A percentile compares a stretch with the other conserved stretches of the same genome.
These are phyloP conservation scores for Schrankia costaestrigalis DNA, from an alignment of 2,888 invertebrate species.

Conservation along the genomic window DNA sequence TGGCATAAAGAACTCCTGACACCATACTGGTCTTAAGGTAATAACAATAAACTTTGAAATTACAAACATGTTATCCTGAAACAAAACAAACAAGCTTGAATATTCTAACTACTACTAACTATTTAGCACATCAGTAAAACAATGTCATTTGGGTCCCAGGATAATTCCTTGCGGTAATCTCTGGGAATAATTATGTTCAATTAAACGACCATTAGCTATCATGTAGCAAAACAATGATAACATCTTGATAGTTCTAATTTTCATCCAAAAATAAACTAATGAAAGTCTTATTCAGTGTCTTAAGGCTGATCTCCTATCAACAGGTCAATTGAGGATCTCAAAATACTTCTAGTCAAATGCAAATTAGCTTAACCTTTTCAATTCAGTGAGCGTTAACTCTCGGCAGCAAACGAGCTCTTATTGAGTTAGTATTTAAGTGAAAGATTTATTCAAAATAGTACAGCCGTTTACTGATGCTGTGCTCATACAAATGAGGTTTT, in stretches of 20 bases:
- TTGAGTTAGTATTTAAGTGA: slow-evolving; percentile 68
- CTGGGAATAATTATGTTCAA: slow-evolving; percentile 1
- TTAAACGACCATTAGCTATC: not conserved
- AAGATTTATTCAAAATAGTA: slow-evolving; percentile 72
- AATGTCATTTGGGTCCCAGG: not conserved
- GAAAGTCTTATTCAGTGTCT: slow-evolving; percentile 3
- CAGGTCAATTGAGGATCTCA: slow-evolving; percentile 20
- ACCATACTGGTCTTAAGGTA: no score
- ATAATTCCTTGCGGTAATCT: not conserved
- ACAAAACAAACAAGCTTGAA: no score
- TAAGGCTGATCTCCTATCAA: slow-evolving; percentile 10
- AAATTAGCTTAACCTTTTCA: slow-evolving; percentile 67
- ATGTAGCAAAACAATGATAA: not conserved
- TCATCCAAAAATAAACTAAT: not conserved
- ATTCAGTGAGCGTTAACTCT: slow-evolving; percentile 58
- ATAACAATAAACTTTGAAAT: no score
- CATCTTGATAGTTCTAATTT: not conserved
- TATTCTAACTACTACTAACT: no score
- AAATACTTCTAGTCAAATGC: slow-evolving; percentile 48
- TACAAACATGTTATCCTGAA: no score
- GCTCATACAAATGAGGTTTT: slow-evolving; percentile 58
- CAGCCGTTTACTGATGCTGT: slow-evolving; percentile 46
- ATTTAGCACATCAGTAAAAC: not conserved
- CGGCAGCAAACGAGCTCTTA: slow-evolving; percentile 59
- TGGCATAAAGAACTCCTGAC: no score